These are phyloP conservation scores for Hipparchia semele DNA, from an alignment of 2,888 invertebrate genomes.

Conservation along the genomic window DNA sequence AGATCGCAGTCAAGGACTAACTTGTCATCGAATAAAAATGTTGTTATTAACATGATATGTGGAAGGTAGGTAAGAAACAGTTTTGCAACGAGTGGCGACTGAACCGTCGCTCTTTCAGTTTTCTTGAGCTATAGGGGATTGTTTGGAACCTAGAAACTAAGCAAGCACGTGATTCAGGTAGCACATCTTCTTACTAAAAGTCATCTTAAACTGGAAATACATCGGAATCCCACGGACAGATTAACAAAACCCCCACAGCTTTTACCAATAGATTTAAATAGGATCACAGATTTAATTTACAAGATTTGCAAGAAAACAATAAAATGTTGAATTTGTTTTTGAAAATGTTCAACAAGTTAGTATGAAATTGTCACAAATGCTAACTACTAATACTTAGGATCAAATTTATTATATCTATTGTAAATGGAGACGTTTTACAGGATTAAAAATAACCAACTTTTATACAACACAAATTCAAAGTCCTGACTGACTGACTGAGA, in stretches of 20 bases:
- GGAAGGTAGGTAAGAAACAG: no score
- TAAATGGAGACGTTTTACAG: constrained; percentile 36
- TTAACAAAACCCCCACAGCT: not conserved
- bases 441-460: constrained; percentile 40
- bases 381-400: not conserved
- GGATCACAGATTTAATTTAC: constrained; percentile 3
- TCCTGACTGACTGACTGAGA: no score
- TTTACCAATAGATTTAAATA: constrained; percentile 4
- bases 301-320: constrained; percentile 1
- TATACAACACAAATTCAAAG: no score
- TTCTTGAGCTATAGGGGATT: no score
- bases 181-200: not conserved
- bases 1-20: no score
- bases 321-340: no score
- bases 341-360: not conserved
- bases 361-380: not conserved
- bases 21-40: no score
- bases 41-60: no score
- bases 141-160: not conserved
- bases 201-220: not conserved
- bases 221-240: constrained; percentile 11
- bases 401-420: constrained; percentile 2
- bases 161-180: not conserved
- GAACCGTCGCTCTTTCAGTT: no score
- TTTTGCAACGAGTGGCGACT: no score